These are phyloP conservation scores for Mionectes macconnelli DNA, from an alignment of 2,113 vertebrate species.

Conservation along the genomic window DNA sequence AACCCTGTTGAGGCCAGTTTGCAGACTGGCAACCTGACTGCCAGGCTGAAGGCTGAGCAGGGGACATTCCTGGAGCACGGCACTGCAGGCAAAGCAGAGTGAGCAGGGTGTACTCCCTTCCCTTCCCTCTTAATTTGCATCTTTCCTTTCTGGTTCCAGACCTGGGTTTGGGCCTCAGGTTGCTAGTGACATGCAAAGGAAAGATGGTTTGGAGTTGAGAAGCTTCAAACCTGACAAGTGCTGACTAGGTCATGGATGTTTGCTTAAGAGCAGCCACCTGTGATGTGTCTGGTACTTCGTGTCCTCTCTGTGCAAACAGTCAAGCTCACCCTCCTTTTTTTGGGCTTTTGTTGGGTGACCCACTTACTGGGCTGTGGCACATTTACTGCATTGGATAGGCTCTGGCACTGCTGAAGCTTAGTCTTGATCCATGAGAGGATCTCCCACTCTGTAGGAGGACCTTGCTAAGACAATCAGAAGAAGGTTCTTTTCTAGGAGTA, in stretches of 20 bases:
- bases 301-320: slow-evolving; percentile 11
- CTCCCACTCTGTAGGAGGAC: neutral
- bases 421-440: neutral
- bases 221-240: neutral
- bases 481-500: neutral
- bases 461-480: neutral
- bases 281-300: neutral
- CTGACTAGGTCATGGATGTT: neutral
- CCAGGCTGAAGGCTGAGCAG: neutral
- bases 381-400: neutral
- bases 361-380: neutral
- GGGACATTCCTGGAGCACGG: neutral
- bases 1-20: neutral
- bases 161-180: neutral
- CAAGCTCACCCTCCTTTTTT: neutral
- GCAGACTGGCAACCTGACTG: neutral
- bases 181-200: neutral
- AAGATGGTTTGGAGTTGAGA: neutral
- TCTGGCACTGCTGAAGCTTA: neutral
- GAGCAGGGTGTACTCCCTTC: neutral
- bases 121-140: neutral
- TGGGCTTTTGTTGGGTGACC: neutral
- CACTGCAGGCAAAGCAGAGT: neutral
- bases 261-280: neutral
- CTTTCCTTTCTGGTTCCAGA: neutral